Conservation (phyloP, 2,888 invertebrate species). For the Orthosia incerta region DNA sequence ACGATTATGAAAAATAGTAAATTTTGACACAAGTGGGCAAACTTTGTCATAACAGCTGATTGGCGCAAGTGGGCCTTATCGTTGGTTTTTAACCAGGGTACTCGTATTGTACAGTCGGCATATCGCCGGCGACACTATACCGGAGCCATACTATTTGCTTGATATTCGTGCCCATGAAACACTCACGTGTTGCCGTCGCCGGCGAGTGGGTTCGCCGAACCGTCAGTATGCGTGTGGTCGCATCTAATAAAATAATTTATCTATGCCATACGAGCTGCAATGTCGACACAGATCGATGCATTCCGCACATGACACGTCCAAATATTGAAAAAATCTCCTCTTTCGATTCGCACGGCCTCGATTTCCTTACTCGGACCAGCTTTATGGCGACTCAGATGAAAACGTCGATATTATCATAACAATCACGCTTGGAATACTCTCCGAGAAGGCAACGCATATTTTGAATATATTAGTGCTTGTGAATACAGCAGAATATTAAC, state of each 20-base stretch:
- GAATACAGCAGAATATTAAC: slow-evolving; percentile 16
- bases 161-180: slow-evolving; percentile 36
- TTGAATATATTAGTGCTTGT: slow-evolving; percentile 33
- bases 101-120: too few species aligned
- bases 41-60: too few species aligned
- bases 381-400: slow-evolving; percentile 61
- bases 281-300: slow-evolving; percentile 47
- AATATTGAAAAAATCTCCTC: slow-evolving; percentile 61
- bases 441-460: slow-evolving; percentile 26
- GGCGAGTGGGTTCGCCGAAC: slow-evolving; percentile 69
- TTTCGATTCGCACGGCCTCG: slow-evolving; percentile 63
- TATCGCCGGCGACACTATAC: neutral
- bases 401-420: slow-evolving; percentile 66
- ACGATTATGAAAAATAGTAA: too few species aligned
- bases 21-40: too few species aligned
- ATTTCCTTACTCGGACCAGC: slow-evolving; percentile 65
- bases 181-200: slow-evolving; percentile 43
- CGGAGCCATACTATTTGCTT: slow-evolving; percentile 13
- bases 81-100: too few species aligned
- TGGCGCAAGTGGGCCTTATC: too few species aligned
- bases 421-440: slow-evolving; percentile 40
- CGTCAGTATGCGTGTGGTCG: slow-evolving; percentile 69
- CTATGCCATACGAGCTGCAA: slow-evolving; percentile 45
- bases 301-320: slow-evolving; percentile 48
- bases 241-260: slow-evolving; percentile 60